Evolutionary conservation across 2,797 vertebrate genomes (phyloP), one percentile per base, ranked within the genome.

Genomic region (Danio jaintianensis): DNA sequence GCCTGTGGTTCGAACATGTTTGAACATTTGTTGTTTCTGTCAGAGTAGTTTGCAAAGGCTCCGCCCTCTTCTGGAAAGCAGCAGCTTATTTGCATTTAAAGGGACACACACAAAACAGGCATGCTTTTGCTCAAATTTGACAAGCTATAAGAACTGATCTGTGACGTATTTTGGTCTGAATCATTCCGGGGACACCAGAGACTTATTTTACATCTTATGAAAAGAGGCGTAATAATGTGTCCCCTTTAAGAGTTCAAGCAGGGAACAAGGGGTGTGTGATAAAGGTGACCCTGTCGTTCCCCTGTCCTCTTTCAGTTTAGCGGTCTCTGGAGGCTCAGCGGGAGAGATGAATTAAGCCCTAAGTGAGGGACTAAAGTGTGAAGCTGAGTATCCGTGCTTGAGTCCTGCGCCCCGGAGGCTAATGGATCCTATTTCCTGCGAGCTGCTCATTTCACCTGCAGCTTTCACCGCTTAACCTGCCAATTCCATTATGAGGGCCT

Each of bases 381-480:
- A 72, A 50, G 75, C 29, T 10, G 72, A 81, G 81, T 72, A 67
- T 55, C 77, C 56, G 67, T 20, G 48, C 43, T 81, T 70, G 47
- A 83, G 70, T 70, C 59, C 61, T 66, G 50, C 0, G 63, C 82
- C 76, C 74, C 56, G 5, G 80, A 73, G 72, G 56, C 38, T 47
- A 71, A 74, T 66, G 45, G 16, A 82, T 77, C 71, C 78, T 75
- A 74, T 56, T 80, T 80, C 80, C 62, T 86, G 72, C 82, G 74
- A 80, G 50, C 73, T 78, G 59, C 58, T 76, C 62, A 71, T 67
- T 80, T 67, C 69, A 40, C 62, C 64, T 73, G 69, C 42, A 55
- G 52, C 64, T 61, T 50, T 7, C 42, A 74, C 53, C 56, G 53
- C 77, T 82, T 77, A 80, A 74, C 80, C 76, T 48, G 20, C 69